A percentile compares a stretch with the other conserved stretches of the same genome.
These are phyloP conservation scores for Achlya flavicornis DNA, from an alignment of 2,888 invertebrate genomes.

Conservation along the genomic window DNA sequence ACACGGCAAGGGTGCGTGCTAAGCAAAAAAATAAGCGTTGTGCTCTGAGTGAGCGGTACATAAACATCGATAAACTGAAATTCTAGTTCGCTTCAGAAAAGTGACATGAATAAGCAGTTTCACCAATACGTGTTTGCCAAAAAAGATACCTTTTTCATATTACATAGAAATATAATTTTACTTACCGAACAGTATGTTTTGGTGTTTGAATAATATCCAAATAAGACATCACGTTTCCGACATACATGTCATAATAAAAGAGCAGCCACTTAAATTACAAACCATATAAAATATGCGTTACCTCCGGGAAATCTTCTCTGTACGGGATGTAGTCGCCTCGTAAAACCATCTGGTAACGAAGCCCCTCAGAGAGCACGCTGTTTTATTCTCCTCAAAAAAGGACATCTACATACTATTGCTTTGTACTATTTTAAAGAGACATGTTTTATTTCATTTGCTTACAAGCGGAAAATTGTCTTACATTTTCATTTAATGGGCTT, in stretches of 20 bases:
- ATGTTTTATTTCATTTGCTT: neutral
- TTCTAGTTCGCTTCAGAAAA: neutral
- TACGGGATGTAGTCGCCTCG: constrained; percentile 63
- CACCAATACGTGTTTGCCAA: neutral
- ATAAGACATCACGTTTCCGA: constrained; percentile 32
- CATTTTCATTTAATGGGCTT: neutral
- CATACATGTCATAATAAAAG: constrained; percentile 56
- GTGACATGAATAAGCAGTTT: neutral
- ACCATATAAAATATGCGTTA: constrained; percentile 74
- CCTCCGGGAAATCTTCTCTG: constrained; percentile 75
- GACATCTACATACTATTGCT: constrained; percentile 39
- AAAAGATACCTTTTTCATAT: neutral
- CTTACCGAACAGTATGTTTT: constrained; percentile 17
- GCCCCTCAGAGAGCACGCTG: constrained; percentile 50
- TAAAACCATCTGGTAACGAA: constrained; percentile 69
- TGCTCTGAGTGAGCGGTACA: constrained; percentile 37
- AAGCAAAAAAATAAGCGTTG: constrained; percentile 59
- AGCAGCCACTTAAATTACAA: constrained; percentile 69
- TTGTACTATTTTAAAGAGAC: constrained; percentile 8
- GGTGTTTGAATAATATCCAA: constrained; percentile 26
- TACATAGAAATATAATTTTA: neutral
- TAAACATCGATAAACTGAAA: constrained; percentile 35
- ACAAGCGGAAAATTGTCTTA: constrained; percentile 6
- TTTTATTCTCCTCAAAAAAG: constrained; percentile 53
- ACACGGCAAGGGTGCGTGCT: constrained; percentile 76